Evolutionary conservation across 1,140 invertebrate species (phyloP), one percentile per base, ranked within the genome.

Genomic region (Pseudomyrmex pallidus): DNA sequence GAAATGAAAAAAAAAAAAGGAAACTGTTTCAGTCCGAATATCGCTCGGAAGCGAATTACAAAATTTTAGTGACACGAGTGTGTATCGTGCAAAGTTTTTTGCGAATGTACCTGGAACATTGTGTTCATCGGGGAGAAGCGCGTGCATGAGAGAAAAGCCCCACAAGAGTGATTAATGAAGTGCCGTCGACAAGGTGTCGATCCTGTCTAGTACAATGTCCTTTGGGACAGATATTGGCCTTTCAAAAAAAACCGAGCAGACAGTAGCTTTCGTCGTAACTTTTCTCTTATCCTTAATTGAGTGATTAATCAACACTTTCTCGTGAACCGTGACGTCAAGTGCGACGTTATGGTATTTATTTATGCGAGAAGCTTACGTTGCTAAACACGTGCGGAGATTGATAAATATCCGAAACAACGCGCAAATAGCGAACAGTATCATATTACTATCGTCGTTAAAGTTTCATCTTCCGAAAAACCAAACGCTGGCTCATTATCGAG

Each of bases 111-210:
- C 7, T 25, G 44, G 7, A 56, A 78, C 66, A 77, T 17, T 44
- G 50, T 25, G n/a, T 25, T 25, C 35, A 25, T 44, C 54, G 46
- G 50, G 56, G 48, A 15, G 62, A 44, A 84, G 15, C 64, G 63
- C 12, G 64, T 35, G 20, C 5, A 35, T 35, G 5, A 35, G 35
- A 35, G 35, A n/a, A 22, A 20, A 70, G 13, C 22, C 25, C 64
- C 54, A 56, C 52, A 62, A 35, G 50, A 59, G 77, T 86, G 80
- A 89, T 89, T 89, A 88, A 88, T 88, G 77, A 83, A 89, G 84
- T 84, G 59, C 56, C 76, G 48, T 44, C 70, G 67, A 74, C 61
- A 62, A 83, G 76, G 83, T 83, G 86, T 87, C 87, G 87, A 85
- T 85, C 74, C 77, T 73, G 35, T 74, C 68, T 63, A 62, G 52